phyloP scores from a whole-genome alignment of 2,888 invertebrate genomes.

The Pegoplata infirma region DNA sequence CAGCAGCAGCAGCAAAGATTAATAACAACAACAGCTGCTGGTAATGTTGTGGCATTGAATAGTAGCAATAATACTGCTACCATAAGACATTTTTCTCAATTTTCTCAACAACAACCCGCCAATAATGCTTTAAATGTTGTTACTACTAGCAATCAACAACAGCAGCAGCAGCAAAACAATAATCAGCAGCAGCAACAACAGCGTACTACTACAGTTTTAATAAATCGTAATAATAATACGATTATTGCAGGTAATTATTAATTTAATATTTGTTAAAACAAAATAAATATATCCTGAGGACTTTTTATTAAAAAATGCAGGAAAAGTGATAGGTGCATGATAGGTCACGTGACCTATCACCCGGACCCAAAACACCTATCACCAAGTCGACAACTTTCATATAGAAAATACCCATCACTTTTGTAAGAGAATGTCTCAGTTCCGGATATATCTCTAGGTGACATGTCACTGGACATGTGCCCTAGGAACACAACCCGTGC shows the following conservation, averaged over 20 bases:
- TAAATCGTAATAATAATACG: slow-evolving; percentile 65
- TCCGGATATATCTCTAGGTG: no score
- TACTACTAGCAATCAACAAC: slow-evolving; percentile 19
- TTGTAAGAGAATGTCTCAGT: no score
- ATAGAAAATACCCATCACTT: no score
- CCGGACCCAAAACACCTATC: no score
- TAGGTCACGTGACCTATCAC: no score
- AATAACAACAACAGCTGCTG: slow-evolving; percentile 56
- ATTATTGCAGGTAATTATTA: slow-evolving; percentile 62
- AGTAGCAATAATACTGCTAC: slow-evolving; percentile 58
- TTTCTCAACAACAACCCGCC: slow-evolving; percentile 65
- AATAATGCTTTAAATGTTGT: slow-evolving; percentile 55
- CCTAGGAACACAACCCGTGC: no score
- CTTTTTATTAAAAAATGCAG: no score
- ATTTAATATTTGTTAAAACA: not conserved
- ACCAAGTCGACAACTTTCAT: no score
- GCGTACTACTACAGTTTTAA: slow-evolving; percentile 64
- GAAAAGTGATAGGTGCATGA: no score
- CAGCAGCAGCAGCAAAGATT: slow-evolving; percentile 61
- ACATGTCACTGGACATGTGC: no score
- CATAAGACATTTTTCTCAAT: slow-evolving; percentile 72
- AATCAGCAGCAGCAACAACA: slow-evolving; percentile 35
- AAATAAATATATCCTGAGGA: no score
- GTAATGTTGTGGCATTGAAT: slow-evolving; percentile 27
- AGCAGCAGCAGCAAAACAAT: slow-evolving; percentile 20